phyloP scores from a whole-genome alignment of 2,888 invertebrate genomes.

The Cantharis flavilabris region DNA sequence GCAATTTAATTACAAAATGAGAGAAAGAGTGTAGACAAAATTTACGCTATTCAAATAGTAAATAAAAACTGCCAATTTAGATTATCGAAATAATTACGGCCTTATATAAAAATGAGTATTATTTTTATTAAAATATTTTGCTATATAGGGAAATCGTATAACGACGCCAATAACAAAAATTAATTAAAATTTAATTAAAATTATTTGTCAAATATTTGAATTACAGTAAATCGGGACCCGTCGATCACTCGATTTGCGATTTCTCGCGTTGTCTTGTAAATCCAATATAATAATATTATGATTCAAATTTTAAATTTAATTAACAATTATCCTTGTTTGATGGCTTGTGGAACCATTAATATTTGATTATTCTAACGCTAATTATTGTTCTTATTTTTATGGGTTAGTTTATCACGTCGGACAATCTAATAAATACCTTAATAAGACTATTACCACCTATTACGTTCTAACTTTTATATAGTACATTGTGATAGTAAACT shows the following conservation, averaged over 20 bases:
- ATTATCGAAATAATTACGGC: neutral
- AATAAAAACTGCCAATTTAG: neutral
- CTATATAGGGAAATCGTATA: too few species aligned
- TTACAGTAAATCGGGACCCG: neutral
- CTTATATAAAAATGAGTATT: neutral
- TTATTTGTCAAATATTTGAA: neutral
- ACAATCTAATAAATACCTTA: neutral
- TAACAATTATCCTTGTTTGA: neutral
- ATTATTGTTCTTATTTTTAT: neutral
- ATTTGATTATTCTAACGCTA: neutral
- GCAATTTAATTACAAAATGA: neutral
- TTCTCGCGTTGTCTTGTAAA: neutral
- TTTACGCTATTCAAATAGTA: neutral
- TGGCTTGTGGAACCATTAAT: neutral
- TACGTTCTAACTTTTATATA: neutral
- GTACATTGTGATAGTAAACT: neutral
- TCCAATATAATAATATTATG: neutral
- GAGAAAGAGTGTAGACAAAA: neutral
- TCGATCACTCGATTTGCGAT: neutral
- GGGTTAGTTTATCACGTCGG: neutral
- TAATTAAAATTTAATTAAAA: neutral
- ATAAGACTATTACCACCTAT: neutral
- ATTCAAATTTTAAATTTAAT: neutral
- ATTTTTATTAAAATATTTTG: neutral
- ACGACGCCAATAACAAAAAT: too few species aligned